A percentile compares a stretch with the other conserved stretches of the same genome.
phyloP scores from a whole-genome alignment of 2,113 vertebrate genomes.

The Cettia cetti region DNA sequence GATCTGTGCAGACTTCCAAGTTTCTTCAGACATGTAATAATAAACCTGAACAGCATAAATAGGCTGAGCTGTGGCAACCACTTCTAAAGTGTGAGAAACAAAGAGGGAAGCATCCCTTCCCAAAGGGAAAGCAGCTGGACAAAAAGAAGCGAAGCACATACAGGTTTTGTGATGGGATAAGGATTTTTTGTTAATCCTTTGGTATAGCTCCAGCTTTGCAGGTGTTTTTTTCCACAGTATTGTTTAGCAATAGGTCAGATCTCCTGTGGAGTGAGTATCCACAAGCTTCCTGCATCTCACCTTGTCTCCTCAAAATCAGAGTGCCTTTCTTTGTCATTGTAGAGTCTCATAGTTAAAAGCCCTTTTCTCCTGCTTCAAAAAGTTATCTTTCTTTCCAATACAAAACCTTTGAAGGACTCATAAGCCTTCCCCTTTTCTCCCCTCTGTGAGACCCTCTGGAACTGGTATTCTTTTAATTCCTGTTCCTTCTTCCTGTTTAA shows the following conservation, averaged over 20 bases:
- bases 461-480: not conserved
- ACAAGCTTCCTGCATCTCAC: not conserved
- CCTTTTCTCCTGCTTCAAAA: not conserved
- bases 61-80: not conserved
- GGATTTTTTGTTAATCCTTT: not conserved
- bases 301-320: not conserved
- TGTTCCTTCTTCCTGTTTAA: not conserved
- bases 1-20: not conserved
- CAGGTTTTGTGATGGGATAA: not conserved
- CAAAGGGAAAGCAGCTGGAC: not conserved
- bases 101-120: not conserved
- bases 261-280: accelerated
- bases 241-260: not conserved
- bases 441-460: not conserved
- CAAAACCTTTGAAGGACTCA: not conserved
- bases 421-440: not conserved
- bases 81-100: not conserved
- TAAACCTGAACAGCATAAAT: not conserved
- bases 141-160: not conserved
- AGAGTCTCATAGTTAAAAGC: not conserved
- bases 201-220: not conserved
- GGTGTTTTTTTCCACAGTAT: not conserved
- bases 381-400: not conserved
- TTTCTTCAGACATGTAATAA: not conserved
- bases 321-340: not conserved